Percentiles rank a stretch among this genome's conserved stretches.
Conservation (phyloP, 2,113 vertebrate genomes). For the Osmerus mordax region DNA sequence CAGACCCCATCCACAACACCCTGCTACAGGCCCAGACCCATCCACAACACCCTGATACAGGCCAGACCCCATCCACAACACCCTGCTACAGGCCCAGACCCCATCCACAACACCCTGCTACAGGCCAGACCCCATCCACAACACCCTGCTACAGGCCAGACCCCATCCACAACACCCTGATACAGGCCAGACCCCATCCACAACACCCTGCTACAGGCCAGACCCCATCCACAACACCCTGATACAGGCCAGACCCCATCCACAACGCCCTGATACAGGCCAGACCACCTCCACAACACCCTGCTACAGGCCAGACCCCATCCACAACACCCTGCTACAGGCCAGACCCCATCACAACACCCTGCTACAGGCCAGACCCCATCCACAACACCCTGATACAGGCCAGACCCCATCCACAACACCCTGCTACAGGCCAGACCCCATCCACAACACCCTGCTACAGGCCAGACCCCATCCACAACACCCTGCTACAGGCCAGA, state of each 20-base stretch:
- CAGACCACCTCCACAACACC: no score
- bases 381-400: no score
- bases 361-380: no score
- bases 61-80: no score
- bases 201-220: background rate
- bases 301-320: no score
- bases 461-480: background rate
- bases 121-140: background rate
- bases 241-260: background rate
- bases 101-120: background rate
- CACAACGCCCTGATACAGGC: no score
- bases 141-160: background rate
- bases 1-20: no score
- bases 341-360: no score
- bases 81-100: background rate
- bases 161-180: background rate
- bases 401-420: no score
- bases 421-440: background rate
- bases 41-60: no score
- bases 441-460: background rate
- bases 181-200: background rate
- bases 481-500: no score
- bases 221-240: background rate
- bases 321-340: no score
- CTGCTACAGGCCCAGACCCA: background rate